These are phyloP conservation scores for Nothobranchius kuhntae DNA, from an alignment of 2,113 vertebrate genomes.

Conservation along the genomic window DNA sequence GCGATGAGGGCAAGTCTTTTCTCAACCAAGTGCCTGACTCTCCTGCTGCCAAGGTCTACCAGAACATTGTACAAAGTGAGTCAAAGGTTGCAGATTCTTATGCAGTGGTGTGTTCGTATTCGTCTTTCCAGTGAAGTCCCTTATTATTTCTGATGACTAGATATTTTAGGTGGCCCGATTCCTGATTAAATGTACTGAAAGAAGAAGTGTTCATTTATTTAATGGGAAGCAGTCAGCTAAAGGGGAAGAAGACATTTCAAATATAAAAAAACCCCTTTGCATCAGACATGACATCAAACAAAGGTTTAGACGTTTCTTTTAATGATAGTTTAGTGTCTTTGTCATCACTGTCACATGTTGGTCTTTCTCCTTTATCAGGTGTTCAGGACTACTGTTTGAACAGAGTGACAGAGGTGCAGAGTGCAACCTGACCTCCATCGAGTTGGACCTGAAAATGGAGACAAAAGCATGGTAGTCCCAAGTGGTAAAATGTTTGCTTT, in stretches of 20 bases:
- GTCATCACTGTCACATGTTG: background rate
- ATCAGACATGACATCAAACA: conserved; percentile 7
- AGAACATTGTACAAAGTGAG: conserved; percentile 89
- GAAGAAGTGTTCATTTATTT: conserved; percentile 45
- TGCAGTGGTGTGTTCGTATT: background rate
- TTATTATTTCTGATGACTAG: conserved; percentile 43
- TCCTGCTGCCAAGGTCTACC: conserved; percentile 83
- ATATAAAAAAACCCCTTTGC: conserved; percentile 7
- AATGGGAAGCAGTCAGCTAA: conserved; percentile 47
- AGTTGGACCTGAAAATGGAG: background rate
- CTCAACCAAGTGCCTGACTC: conserved; percentile 85
- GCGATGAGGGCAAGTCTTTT: conserved; percentile 91
- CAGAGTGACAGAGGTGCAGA: conserved; percentile 44
- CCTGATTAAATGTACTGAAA: conserved; percentile 44
- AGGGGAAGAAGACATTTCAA: conserved; percentile 40
- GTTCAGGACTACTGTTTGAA: conserved; percentile 73
- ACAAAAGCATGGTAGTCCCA: background rate
- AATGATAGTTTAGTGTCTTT: no score
- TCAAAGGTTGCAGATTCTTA: conserved; percentile 38
- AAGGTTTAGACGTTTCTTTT: background rate
- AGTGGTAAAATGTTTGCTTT: background rate
- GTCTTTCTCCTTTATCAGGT: conserved; percentile 48
- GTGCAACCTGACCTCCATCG: conserved; percentile 10
- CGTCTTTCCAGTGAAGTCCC: conserved; percentile 28
- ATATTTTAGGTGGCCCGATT: conserved; percentile 18